Conservation (phyloP, 2,797 vertebrate genomes). For the Thunnus albacares region DNA sequence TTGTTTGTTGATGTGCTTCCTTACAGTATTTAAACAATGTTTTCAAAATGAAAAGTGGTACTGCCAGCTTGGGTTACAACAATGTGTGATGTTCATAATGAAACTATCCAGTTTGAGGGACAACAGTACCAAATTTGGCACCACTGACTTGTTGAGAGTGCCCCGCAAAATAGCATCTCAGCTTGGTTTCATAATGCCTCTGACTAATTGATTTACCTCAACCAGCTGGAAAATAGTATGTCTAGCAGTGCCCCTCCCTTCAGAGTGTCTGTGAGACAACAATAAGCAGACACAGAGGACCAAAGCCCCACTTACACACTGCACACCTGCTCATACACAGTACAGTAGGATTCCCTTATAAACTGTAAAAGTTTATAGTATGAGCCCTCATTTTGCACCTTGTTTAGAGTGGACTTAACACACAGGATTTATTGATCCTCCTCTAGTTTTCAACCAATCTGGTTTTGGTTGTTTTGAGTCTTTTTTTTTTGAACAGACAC, state of each 20-base stretch:
- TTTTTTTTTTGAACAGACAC: slow-evolving; percentile 3
- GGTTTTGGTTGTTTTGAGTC: not conserved
- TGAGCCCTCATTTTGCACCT: not conserved
- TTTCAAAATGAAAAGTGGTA: not conserved
- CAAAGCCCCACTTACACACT: not conserved
- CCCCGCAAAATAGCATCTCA: not conserved
- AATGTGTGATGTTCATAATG: not conserved
- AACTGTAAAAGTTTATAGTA: not conserved
- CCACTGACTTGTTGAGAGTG: not conserved
- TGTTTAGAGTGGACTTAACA: not conserved
- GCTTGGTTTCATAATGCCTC: slow-evolving; percentile 9
- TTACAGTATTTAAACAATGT: not conserved
- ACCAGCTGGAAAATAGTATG: slow-evolving; percentile 26
- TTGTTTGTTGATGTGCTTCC: not conserved
- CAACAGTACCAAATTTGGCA: not conserved
- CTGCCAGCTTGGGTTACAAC: not conserved
- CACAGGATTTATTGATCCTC: not conserved
- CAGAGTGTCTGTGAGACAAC: slow-evolving; percentile 10
- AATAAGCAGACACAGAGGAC: not conserved
- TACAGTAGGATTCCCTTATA: not conserved
- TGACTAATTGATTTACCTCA: slow-evolving; percentile 14
- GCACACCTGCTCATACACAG: slow-evolving; percentile 1
- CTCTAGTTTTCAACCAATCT: not conserved
- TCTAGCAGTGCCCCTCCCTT: not conserved
- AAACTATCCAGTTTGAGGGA: not conserved